Base-by-base conservation (phyloP, 2,113 vertebrate species). In the Poicephalus gulielmi region DNA sequence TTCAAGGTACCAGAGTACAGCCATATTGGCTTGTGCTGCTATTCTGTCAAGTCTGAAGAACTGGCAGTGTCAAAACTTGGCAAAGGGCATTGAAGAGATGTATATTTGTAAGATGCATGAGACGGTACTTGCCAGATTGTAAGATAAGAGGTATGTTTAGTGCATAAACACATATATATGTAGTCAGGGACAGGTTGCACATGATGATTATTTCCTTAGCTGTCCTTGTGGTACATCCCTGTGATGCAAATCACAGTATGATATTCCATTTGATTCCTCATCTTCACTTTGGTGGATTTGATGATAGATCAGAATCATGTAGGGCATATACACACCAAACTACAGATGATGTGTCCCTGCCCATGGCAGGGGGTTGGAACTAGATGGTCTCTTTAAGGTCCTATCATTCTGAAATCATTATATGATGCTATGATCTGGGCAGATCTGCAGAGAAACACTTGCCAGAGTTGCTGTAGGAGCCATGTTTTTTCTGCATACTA, bases 261-360 rank as follows among this genome's bases (percentile, higher is more conserved):
- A 24, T 67, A 50, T 1, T 63, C 22, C 13, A n/a, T 9, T 22
- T 86, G 13, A 7, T 69, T 31, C 30, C 12, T 0, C 0, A 35
- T 41, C 18, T 82, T 74, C 30, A 41, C 39, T 17, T 41, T 64
- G 14, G 6, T 9, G 73, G 27, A 66, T 88, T 39, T 87, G 46
- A 28, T 43, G 20, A 50, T 12, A 53, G 24, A 25, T 69, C 13
- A 52, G 35, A 87, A 75, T 79, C 23, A 24, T 25, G 9, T 37
- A 24, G 10, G 17, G 60, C 20, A 33, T 16, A 22, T 18, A 47
- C 35, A 81, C 35, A 70, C 13, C 7, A 62, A 39, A 44, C 31
- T 81, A 27, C 41, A 60, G 57, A 59, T 35, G 33, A 35, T 35
- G 57, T 59, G 22, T 35, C n/a, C 33, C 33, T 59, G 57, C 57